Evolutionary conservation across 92 coral and sea anemone species (phyloP), one percentile per base, ranked within the genome.

Genomic region (Porites cylindrica): DNA sequence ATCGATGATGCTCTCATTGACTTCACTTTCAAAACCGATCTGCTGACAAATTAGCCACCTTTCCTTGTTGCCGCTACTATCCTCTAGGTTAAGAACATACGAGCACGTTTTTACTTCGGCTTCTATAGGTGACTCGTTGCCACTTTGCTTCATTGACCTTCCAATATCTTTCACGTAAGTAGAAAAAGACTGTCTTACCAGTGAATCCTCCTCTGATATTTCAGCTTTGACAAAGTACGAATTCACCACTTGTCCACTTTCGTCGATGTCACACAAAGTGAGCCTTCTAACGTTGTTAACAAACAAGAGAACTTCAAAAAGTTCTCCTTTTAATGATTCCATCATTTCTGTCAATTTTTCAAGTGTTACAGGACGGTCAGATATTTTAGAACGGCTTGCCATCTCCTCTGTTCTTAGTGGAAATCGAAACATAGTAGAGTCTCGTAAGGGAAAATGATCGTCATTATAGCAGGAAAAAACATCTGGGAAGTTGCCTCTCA

Each of bases 1-100:
- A 59, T 76, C 51, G 11, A 80, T 24, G 29, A 94, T 80, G 43
- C 75, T 64, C 6, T 51, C 24, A 38, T 77, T 20, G 13, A 73
- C 85, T 1, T 24, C 0, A 54, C 76, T 66, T 32, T 93, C 93
- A 80, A 93, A 89, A 3, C 99, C 99, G 88, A 88, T 76, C 54
- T 89, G 88, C 59, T 94, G 94, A n/a, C 85, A 91, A n/a, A 96
- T 89, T 4, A 96, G 75, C 98, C 98, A 96, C 43, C 89, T 76
- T 80, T 96, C 95, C 50, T 87, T 67, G n/a, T 76, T 81, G 52
- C 90, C 96, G 51, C 16, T 1, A 75, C 87, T 89, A 72, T 90
- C 96, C 77, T 72, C 69, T 20, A 96, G 66, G 58, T 65, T 68
- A 75, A 96, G 47, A 63, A 76, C 86, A 79, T 96, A 96, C 24